These are phyloP conservation scores for Temnothorax ravouxi DNA, from an alignment of 2,888 invertebrate genomes.

Conservation along the genomic window DNA sequence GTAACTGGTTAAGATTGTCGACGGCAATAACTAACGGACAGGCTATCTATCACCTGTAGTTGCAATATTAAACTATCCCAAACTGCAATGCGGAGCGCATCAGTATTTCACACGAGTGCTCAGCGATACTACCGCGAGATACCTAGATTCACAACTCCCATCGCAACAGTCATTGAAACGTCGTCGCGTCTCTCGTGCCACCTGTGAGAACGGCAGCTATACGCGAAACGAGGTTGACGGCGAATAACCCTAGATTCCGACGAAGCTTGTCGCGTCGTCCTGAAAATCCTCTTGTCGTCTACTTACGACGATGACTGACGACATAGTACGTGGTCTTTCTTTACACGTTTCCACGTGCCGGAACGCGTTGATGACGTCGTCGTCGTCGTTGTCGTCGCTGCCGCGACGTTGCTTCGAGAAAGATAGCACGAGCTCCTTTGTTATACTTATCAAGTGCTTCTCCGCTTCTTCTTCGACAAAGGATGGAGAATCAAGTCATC, in stretches of 20 bases:
- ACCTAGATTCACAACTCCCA: conserved; percentile 30
- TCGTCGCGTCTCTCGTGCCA: conserved; percentile 45
- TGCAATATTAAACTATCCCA: conserved; percentile 33
- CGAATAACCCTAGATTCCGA: conserved; percentile 62
- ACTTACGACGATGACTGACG: conserved; percentile 69
- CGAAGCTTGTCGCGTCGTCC: conserved; percentile 26
- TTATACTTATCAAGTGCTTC: conserved; percentile 59
- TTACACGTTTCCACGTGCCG: conserved; percentile 49
- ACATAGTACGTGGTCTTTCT: conserved; percentile 52
- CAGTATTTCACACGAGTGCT: conserved; percentile 26
- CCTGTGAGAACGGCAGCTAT: conserved; percentile 49
- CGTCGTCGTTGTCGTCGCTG: conserved; percentile 13
- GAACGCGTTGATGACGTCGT: conserved; percentile 30
- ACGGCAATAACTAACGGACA: not conserved
- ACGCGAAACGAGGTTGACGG: conserved; percentile 49
- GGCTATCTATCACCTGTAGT: conserved; percentile 1
- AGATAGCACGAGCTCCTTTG: conserved; percentile 41
- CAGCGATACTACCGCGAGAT: not conserved
- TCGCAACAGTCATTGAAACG: conserved; percentile 46
- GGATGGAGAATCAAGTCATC: conserved; percentile 36
- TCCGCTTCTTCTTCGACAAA: conserved; percentile 51
- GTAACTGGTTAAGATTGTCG: not conserved
- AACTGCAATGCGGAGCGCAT: not conserved
- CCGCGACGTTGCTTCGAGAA: conserved; percentile 25
- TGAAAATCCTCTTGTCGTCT: conserved; percentile 59